Evolutionary conservation across 2,888 invertebrate species (phyloP), one percentile per base, ranked within the genome.

Genomic region (Nomada goodeniana): DNA sequence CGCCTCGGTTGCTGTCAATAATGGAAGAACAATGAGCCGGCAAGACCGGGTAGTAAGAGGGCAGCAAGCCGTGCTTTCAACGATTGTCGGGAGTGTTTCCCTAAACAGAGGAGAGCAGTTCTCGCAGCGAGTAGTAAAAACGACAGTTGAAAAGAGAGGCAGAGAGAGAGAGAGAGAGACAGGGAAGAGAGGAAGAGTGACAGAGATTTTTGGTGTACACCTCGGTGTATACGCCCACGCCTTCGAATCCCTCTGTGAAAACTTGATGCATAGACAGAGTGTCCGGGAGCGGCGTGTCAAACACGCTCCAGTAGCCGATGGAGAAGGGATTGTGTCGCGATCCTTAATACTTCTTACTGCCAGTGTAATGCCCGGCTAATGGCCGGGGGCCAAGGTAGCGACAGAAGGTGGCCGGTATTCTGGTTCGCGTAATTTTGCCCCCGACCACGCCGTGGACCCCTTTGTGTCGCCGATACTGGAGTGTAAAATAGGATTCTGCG

Each of bases 1-100:
- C 91, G 92, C 91, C 88, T 88, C 89, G 90, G 76, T 90, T 86
- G 86, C 85, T 84, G 85, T 80, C 86, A 91, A 92, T 92, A 91
- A 92, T 89, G 89, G 89, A 91, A 92, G 93, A 92, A 93, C 93
- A 93, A 93, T 91, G 88, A 71, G 11, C 59, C 26, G 15, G 42
- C 82, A 11, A 3, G n/a, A 53, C 70, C 69, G 87, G 77, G 86
- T 86, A 82, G 85, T 77, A 72, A 68, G 79, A 81, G 67, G 81
- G 77, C 57, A n/a, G 64, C 65, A 20, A 71, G 55, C 68, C 74
- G 69, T 44, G 86, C 76, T 78, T 86, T 68, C 76, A 85, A 84
- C 89, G 88, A 88, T 87, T 59, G 50, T 36, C 57, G 63, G 70
- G 86, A 13, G 72, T 88, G 87, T 90, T 89, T 86, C 80, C 80